Evolutionary conservation across 2,797 vertebrate species (phyloP), one percentile per base, ranked within the genome.

Genomic region (Xenopus petersii): DNA sequence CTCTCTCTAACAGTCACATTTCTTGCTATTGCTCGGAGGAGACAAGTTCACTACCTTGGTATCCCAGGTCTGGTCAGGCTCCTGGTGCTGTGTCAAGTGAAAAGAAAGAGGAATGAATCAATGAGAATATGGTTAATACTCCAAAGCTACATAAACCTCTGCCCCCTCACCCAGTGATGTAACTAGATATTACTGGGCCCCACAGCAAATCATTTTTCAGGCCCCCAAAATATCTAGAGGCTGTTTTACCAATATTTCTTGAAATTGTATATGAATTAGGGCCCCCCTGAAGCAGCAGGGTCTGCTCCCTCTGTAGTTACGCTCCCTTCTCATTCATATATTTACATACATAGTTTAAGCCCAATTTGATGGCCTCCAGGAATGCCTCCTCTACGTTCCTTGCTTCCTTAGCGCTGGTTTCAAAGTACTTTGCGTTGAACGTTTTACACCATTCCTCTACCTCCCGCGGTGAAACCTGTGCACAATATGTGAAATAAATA

Each of bases 301-400:
- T 30, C 26, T 30, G 26, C 26, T 30, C 4, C 26, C 26, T 30
- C 26, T 30, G 26, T 30, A 30, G 26, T 30, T 30, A 30, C 26
- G 4, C 26, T 4, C 26, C 26, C 26, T 21, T 21, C 36, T 5
- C 36, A 42, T 12, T 10, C 24, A 12, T 61, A 12, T 61, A 61
- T 24, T 13, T 3, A 75, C 64, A 51, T 67, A 70, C 64, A 47
- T 75, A 58, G 55, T 75, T 80, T 7, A 51, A 11, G 1, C 73
- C 51, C 0, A 66, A 66, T 42, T 30, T 63, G 16, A 42, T 47
- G 12, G 68, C 79, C 63, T 58, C 76, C n/a, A 16, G 49, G 68
- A 85, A 83, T 6, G 82, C 75, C 16, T 74, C 42, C 4, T 77
- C 73, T 36, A 79, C 56, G 0, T 75, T 80, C n/a, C 60, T 10